phyloP scores from a whole-genome alignment of 1,140 invertebrate species.

The Aleiodes sp. region DNA sequence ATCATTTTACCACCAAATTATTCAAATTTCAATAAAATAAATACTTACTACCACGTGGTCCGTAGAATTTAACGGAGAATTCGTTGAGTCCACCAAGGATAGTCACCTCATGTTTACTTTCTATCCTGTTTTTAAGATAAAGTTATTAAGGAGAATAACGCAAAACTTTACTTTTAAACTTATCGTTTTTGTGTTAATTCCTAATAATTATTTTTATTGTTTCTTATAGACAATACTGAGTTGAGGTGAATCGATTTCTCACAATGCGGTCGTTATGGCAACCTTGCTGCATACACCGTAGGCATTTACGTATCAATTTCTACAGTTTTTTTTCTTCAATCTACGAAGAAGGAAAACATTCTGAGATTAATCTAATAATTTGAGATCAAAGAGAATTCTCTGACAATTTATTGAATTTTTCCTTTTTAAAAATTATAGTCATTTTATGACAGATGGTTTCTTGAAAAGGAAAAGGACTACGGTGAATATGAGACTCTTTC shows the following conservation, averaged over 20 bases:
- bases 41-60: conserved; percentile 91
- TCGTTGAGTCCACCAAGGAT: conserved; percentile 98
- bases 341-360: too few species aligned
- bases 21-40: neutral
- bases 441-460: too few species aligned
- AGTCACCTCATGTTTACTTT: conserved; percentile 99
- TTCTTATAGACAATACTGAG: neutral
- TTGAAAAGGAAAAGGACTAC: too few species aligned
- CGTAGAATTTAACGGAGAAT: conserved; percentile 99
- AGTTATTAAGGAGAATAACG: conserved; percentile 51
- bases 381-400: too few species aligned
- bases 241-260: neutral
- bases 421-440: too few species aligned
- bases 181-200: neutral
- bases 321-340: too few species aligned
- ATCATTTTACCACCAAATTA: neutral
- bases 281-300: conserved; percentile 10
- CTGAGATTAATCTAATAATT: too few species aligned
- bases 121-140: conserved; percentile 80
- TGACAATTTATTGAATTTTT: too few species aligned
- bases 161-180: neutral
- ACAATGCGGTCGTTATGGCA: neutral
- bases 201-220: neutral
- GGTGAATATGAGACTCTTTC: too few species aligned
- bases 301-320: neutral